Conservation (phyloP, 2,797 vertebrate genomes). For the Muscicapa comitata region DNA sequence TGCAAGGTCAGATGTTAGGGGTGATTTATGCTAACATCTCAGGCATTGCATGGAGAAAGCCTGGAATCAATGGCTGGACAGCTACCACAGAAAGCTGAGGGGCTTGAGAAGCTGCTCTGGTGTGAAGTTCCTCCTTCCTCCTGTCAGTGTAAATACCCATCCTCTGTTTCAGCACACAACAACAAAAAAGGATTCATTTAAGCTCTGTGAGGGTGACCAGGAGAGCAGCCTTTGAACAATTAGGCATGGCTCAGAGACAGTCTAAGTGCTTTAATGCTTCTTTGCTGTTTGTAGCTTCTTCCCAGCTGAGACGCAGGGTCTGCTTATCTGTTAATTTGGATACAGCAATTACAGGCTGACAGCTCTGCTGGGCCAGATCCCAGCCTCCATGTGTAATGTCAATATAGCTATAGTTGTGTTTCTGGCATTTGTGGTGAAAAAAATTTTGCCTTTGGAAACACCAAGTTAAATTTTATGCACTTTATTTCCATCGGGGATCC, state of each 20-base stretch:
- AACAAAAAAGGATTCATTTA: neutral
- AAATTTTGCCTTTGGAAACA: neutral
- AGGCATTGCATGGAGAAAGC: neutral
- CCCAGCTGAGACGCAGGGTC: neutral
- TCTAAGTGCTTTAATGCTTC: conserved; percentile 4
- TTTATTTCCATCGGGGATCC: neutral
- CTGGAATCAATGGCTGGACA: neutral
- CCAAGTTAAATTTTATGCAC: neutral
- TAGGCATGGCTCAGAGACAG: neutral
- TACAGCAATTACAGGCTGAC: conserved; percentile 1
- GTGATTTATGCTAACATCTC: neutral
- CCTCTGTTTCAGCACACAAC: neutral
- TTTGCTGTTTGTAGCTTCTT: neutral
- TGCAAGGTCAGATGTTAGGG: neutral
- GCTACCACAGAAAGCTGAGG: neutral
- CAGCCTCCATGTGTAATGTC: neutral
- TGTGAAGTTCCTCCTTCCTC: neutral
- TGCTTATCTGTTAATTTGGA: conserved; percentile 1
- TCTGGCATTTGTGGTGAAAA: neutral
- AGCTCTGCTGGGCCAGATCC: neutral
- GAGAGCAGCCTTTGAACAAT: neutral
- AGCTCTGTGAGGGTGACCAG: rapidly evolving
- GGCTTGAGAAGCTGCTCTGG: neutral
- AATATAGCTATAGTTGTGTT: neutral
- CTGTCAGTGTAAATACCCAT: neutral